These are phyloP conservation scores for Plestiodon gilberti DNA, from an alignment of 2,113 vertebrate species.

Conservation along the genomic window DNA sequence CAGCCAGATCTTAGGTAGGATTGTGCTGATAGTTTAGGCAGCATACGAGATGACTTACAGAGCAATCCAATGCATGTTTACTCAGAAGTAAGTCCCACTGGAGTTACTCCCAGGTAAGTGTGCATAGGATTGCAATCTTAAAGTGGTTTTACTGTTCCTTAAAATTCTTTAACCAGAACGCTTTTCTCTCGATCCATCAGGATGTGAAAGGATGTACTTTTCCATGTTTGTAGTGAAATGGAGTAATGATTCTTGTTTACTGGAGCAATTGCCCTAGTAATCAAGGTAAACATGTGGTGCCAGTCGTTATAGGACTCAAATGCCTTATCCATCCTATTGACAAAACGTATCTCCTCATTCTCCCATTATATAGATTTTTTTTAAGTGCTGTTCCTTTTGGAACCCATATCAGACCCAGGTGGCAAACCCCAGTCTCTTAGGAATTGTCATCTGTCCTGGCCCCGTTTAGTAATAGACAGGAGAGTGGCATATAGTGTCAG, in stretches of 20 bases:
- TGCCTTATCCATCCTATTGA: not conserved
- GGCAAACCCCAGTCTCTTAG: conserved; percentile 6
- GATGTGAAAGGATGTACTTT: not conserved
- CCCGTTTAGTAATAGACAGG: not conserved
- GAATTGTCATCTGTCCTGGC: not conserved
- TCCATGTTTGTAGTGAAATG: not conserved
- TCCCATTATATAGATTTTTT: not conserved
- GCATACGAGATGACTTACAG: not conserved
- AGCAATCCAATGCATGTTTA: too few relatives aligned
- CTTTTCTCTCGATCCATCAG: not conserved
- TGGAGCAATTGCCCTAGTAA: not conserved
- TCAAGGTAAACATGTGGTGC: not conserved
- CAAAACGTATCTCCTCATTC: not conserved
- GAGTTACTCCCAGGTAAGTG: not conserved
- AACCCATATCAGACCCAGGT: not conserved
- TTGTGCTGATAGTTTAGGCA: too few relatives aligned
- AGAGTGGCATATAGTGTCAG: conserved; percentile 24
- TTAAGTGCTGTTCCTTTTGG: not conserved
- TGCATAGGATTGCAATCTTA: not conserved
- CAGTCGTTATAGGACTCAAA: not conserved
- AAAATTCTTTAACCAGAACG: not conserved
- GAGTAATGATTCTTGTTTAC: not conserved
- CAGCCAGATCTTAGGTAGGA: too few relatives aligned
- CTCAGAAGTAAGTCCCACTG: too few relatives aligned
- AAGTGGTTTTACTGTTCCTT: not conserved